Conservation (phyloP, 2,888 invertebrate genomes). For the Philonicus albiceps region DNA sequence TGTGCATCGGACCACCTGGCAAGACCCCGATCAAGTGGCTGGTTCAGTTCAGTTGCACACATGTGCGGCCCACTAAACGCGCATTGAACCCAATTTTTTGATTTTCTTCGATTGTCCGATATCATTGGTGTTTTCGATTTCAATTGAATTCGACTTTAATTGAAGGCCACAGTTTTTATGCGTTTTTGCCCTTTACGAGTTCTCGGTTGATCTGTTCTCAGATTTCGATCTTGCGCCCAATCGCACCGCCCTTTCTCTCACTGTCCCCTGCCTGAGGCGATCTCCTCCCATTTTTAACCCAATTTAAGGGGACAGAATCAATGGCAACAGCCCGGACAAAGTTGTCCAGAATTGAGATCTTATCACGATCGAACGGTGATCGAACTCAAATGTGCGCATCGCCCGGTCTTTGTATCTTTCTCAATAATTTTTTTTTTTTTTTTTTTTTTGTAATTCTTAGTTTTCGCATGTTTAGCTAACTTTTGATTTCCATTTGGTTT, state of each 20-base stretch:
- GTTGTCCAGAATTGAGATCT: neutral
- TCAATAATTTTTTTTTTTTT: neutral
- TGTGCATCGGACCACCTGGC: conserved; percentile 3
- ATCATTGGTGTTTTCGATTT: conserved; percentile 37
- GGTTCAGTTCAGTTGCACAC: neutral
- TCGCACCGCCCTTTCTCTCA: neutral
- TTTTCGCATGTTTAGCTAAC: conserved; percentile 21
- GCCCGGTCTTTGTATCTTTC: neutral
- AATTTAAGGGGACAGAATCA: neutral
- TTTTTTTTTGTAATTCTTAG: neutral
- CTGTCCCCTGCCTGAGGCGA: neutral
- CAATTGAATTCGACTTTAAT: conserved; percentile 44
- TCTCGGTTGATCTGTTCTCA: neutral
- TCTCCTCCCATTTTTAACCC: conserved; percentile 22
- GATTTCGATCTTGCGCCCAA: conserved; percentile 37
- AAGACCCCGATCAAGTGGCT: neutral
- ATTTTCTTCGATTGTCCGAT: conserved; percentile 31
- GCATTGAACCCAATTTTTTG: conserved; percentile 4
- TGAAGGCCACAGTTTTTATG: conserved; percentile 21
- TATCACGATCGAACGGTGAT: conserved; percentile 17
- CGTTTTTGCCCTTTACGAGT: neutral
- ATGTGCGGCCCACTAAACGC: conserved; percentile 18
- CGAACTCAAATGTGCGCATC: neutral
- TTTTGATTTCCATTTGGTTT: conserved; percentile 20
- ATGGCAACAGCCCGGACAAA: neutral